Percentiles rank a stretch among this genome's conserved stretches.
phyloP scores from a whole-genome alignment of 2,888 invertebrate species.

The Hoplodrina ambigua region DNA sequence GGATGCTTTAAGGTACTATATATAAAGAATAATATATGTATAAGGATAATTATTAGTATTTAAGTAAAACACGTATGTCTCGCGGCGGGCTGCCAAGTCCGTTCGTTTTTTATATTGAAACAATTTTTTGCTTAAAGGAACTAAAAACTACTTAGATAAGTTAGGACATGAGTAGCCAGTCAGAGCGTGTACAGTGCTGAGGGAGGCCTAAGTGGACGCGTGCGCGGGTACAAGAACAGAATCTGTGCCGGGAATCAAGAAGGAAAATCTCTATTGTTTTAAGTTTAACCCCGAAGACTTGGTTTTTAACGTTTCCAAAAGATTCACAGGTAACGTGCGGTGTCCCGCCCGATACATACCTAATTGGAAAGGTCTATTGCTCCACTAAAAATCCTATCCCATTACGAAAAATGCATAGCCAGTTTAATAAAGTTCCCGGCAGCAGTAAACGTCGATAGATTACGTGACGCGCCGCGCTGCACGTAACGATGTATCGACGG shows the following conservation, averaged over 20 bases:
- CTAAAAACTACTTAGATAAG: too few relatives aligned
- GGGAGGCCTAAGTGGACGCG: background rate
- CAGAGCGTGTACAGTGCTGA: background rate
- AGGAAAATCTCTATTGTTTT: too few relatives aligned
- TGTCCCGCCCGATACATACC: background rate
- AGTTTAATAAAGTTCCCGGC: constrained; percentile 30
- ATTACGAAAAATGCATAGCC: constrained; percentile 29
- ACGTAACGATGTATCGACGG: constrained; percentile 14
- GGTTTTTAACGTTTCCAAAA: background rate
- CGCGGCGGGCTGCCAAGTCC: too few relatives aligned
- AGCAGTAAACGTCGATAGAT: constrained; percentile 17
- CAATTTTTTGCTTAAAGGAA: too few relatives aligned
- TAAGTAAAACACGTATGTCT: too few relatives aligned
- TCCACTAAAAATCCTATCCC: background rate
- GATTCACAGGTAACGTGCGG: background rate
- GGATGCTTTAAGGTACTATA: too few relatives aligned
- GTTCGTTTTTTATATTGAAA: too few relatives aligned
- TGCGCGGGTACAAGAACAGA: too few relatives aligned
- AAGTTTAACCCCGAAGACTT: background rate
- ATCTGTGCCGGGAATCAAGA: too few relatives aligned
- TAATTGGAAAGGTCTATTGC: background rate
- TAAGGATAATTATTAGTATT: too few relatives aligned
- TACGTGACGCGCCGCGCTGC: constrained; percentile 5
- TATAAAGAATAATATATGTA: too few relatives aligned
- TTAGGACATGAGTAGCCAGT: too few relatives aligned